Evolutionary conservation across 2,797 vertebrate species (phyloP).

Genomic region (Premnoplex brunnescens): DNA sequence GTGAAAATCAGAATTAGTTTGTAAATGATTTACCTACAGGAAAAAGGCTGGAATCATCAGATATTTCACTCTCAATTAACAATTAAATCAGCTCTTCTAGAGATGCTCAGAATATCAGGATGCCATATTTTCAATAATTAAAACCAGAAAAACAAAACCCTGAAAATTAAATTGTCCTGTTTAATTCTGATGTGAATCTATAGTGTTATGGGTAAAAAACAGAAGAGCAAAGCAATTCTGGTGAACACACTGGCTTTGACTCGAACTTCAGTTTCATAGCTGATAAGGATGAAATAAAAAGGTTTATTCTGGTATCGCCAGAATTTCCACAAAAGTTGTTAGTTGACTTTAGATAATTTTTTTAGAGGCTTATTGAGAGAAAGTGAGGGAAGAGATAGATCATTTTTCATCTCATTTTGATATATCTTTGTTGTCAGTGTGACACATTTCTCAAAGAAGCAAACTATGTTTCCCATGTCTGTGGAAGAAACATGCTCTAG

Average conservation of each 20-base stretch:
- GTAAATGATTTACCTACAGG: not conserved
- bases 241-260: not conserved
- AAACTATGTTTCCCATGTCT: not conserved
- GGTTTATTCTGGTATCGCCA: not conserved
- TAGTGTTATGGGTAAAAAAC: not conserved
- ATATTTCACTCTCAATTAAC: slow-evolving; percentile 19
- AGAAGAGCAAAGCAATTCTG: not conserved
- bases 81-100: not conserved
- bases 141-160: not conserved
- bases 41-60: not conserved
- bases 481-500: not conserved
- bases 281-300: not conserved
- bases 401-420: not conserved
- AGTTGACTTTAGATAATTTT: not conserved
- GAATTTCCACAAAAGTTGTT: not conserved
- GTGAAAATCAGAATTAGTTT: slow-evolving; percentile 8
- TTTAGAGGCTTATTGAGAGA: not conserved
- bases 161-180: not conserved
- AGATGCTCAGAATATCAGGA: not conserved
- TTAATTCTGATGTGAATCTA: not conserved
- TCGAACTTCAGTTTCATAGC: not conserved
- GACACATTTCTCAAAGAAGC: not conserved
- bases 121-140: not conserved
- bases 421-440: not conserved
- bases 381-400: not conserved